A percentile compares a stretch with the other conserved stretches of the same genome.
Evolutionary conservation across 2,113 vertebrate species (phyloP).

Genomic region (Anthoscopus minutus): DNA sequence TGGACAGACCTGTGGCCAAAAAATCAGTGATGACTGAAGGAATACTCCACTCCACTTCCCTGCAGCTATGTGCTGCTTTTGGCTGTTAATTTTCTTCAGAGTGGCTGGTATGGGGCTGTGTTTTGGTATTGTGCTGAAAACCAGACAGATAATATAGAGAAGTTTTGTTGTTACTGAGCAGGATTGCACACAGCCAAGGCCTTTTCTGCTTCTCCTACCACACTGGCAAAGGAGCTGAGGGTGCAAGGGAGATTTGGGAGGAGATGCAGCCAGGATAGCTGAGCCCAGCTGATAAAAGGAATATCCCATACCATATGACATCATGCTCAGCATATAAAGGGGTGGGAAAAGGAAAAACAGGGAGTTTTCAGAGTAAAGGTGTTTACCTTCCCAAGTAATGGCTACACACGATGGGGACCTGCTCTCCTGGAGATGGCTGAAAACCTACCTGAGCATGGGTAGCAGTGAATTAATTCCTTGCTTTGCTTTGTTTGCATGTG

Average conservation of each 20-base stretch:
- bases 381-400: neutral
- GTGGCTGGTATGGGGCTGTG: neutral
- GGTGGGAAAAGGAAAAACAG: neutral
- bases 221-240: no score
- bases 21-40: neutral
- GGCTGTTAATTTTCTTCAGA: neutral
- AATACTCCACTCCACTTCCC: neutral
- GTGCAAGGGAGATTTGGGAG: neutral
- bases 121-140: neutral
- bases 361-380: neutral
- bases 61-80: neutral
- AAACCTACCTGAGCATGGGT: neutral
- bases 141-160: rapidly evolving
- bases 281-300: neutral
- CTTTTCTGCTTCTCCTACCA: neutral
- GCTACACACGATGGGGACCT: neutral
- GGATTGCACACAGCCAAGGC: neutral
- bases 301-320: neutral
- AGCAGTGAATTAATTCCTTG: neutral
- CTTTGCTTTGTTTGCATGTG: neutral
- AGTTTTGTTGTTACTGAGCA: neutral
- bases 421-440: neutral
- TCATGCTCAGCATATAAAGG: neutral
- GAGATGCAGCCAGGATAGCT: neutral
- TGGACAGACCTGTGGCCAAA: neutral